These are phyloP conservation scores for Trinectes maculatus DNA, from an alignment of 2,113 vertebrate species.

Conservation along the genomic window DNA sequence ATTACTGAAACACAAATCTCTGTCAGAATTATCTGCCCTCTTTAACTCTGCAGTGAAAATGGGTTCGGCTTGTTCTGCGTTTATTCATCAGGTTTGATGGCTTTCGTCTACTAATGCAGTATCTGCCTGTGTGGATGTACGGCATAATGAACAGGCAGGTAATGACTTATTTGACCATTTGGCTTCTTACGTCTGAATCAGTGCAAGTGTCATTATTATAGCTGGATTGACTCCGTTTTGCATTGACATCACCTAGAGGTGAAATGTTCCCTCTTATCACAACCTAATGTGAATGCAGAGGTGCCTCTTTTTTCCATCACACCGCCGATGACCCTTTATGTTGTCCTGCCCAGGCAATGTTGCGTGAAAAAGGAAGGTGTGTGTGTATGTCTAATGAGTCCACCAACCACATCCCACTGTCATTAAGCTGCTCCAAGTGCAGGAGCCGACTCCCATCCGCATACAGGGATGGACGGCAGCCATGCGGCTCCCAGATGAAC, in stretches of 20 bases:
- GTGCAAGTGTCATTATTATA: conserved; percentile 64
- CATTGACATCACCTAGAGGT: conserved; percentile 67
- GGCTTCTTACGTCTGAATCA: conserved; percentile 60
- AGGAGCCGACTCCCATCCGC: conserved; percentile 66
- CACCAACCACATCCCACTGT: conserved; percentile 78
- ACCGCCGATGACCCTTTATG: conserved; percentile 75
- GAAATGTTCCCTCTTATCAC: conserved; percentile 64
- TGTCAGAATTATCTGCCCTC: conserved; percentile 39
- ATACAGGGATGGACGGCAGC: conserved; percentile 67
- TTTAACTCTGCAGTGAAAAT: conserved; percentile 45
- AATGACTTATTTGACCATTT: conserved; percentile 75
- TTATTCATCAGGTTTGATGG: conserved; percentile 70
- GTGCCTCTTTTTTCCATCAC: conserved; percentile 67
- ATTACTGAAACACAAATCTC: conserved; percentile 49
- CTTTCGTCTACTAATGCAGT: conserved; percentile 62
- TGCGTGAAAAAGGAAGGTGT: conserved; percentile 78
- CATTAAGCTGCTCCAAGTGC: conserved; percentile 82
- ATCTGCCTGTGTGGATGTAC: conserved; percentile 31
- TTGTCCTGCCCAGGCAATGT: conserved; percentile 80
- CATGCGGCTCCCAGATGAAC: conserved; percentile 82
- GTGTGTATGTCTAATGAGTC: conserved; percentile 56
- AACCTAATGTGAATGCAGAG: conserved; percentile 64
- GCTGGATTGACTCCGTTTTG: conserved; percentile 66
- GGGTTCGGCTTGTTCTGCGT: conserved; percentile 34
- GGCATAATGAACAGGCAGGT: conserved; percentile 65